Percentiles rank a stretch among this genome's conserved stretches.
phyloP scores from a whole-genome alignment of 2,113 vertebrate genomes.

The Shinisaurus crocodilurus region DNA sequence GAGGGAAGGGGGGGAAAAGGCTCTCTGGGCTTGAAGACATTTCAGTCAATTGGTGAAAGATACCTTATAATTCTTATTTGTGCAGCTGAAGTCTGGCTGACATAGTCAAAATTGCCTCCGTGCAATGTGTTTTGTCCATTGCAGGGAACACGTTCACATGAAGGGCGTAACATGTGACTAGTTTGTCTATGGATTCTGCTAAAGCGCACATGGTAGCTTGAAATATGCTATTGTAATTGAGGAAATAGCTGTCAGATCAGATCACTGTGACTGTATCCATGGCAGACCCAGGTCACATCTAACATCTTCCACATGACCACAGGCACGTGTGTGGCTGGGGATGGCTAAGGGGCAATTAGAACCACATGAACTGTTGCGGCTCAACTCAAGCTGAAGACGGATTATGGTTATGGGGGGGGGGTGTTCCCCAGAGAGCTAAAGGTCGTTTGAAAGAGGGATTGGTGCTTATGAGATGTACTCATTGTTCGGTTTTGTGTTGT shows the following conservation, averaged over 20 bases:
- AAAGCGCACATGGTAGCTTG: not conserved
- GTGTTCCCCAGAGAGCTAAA: not conserved
- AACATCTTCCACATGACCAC: not conserved
- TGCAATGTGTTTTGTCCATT: not conserved
- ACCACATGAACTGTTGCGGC: not conserved
- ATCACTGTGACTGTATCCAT: not conserved
- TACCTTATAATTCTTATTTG: not conserved
- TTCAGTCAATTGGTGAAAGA: not conserved
- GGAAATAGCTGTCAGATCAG: not conserved
- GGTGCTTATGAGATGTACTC: no score
- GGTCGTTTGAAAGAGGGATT: not conserved
- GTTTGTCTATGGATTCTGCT: not conserved
- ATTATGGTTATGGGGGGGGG: not conserved
- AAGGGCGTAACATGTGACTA: not conserved
- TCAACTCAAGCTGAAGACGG: not conserved
- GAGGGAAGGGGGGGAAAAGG: no score
- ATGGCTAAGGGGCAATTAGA: not conserved
- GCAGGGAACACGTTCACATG: not conserved
- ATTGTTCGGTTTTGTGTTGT: no score
- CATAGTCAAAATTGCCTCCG: not conserved
- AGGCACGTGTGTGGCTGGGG: not conserved
- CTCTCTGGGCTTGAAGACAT: not conserved
- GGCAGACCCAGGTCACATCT: not conserved
- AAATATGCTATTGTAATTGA: not conserved
- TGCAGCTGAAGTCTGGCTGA: not conserved